These are phyloP conservation scores for Australoheros facetus DNA, from an alignment of 2,797 vertebrate genomes.

Conservation along the genomic window DNA sequence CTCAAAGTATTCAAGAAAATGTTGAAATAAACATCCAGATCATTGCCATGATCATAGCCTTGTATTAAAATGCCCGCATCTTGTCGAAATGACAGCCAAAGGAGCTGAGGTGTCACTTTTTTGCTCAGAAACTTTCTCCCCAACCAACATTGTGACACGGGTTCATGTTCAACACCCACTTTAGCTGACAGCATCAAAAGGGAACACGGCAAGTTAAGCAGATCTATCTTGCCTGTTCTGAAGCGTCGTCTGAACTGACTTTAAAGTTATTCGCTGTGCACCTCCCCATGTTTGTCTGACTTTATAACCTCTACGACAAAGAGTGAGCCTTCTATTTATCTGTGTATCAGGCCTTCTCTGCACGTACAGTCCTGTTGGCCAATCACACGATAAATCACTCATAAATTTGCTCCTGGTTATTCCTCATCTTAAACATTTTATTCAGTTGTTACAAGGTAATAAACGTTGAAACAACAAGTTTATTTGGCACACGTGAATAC, in stretches of 20 bases:
- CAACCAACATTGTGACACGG: conserved; percentile 58
- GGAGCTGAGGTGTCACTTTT: conserved; percentile 68
- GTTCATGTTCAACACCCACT: conserved; percentile 71
- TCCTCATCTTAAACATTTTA: conserved; percentile 2
- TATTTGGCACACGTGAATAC: neutral
- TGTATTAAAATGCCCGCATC: conserved; percentile 57
- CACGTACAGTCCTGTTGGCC: conserved; percentile 42
- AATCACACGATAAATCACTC: conserved; percentile 27
- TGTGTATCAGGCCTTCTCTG: conserved; percentile 41
- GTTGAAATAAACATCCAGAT: conserved; percentile 43
- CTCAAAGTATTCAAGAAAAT: conserved; percentile 33
- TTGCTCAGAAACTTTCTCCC: conserved; percentile 59
- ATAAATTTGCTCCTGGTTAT: neutral
- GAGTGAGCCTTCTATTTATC: conserved; percentile 59
- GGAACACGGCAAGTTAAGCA: conserved; percentile 75
- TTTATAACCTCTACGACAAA: conserved; percentile 63
- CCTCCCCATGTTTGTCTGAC: conserved; percentile 57
- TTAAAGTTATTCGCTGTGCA: conserved; percentile 71
- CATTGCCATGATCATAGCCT: conserved; percentile 49
- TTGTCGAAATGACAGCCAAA: conserved; percentile 64
- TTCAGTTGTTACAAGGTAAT: conserved; percentile 3
- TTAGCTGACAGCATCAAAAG: conserved; percentile 77
- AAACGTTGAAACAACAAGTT: neutral
- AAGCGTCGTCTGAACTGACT: conserved; percentile 68
- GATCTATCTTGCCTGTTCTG: conserved; percentile 71